A percentile compares a stretch with the other conserved stretches of the same genome.
Evolutionary conservation across 2,797 vertebrate genomes (phyloP).

Genomic region (Cirrhinus molitorella): DNA sequence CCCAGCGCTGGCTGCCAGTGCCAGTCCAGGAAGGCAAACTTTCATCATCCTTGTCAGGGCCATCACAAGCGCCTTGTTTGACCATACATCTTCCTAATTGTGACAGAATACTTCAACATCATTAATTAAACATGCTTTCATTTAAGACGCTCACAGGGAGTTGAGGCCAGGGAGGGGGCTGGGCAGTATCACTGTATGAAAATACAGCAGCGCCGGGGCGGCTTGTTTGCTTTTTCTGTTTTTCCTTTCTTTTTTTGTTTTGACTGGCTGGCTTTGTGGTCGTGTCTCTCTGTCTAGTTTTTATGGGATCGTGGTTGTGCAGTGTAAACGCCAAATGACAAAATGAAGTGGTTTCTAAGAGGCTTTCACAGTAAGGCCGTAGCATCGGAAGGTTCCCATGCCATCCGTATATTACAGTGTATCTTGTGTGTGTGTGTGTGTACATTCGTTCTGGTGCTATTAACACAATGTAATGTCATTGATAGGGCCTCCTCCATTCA

Average conservation of each 20-base stretch:
- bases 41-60: slow-evolving; percentile 96
- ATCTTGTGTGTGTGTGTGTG: slow-evolving; percentile 30
- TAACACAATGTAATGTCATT: slow-evolving; percentile 50
- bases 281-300: slow-evolving; percentile 1
- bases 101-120: slow-evolving; percentile 97
- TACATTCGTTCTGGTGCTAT: slow-evolving; percentile 35
- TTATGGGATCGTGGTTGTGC: slow-evolving; percentile 1
- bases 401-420: neutral
- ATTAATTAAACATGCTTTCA: slow-evolving; percentile 99
- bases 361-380: neutral
- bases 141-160: slow-evolving; percentile 88
- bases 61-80: slow-evolving; percentile 94
- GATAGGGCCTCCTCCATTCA: slow-evolving; percentile 45
- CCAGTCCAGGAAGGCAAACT: slow-evolving; percentile 85
- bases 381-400: neutral
- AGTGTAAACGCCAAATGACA: neutral
- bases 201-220: slow-evolving; percentile 42
- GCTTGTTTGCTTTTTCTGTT: slow-evolving; percentile 11
- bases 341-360: slow-evolving; percentile 29
- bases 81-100: slow-evolving; percentile 98
- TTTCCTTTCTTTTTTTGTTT: slow-evolving; percentile 20
- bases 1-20: slow-evolving; percentile 87
- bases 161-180: slow-evolving; percentile 68
- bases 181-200: slow-evolving; percentile 65
- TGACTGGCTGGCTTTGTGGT: slow-evolving; percentile 22